Conservation (phyloP, 1,140 invertebrate species). For the Streblospio benedicti region DNA sequence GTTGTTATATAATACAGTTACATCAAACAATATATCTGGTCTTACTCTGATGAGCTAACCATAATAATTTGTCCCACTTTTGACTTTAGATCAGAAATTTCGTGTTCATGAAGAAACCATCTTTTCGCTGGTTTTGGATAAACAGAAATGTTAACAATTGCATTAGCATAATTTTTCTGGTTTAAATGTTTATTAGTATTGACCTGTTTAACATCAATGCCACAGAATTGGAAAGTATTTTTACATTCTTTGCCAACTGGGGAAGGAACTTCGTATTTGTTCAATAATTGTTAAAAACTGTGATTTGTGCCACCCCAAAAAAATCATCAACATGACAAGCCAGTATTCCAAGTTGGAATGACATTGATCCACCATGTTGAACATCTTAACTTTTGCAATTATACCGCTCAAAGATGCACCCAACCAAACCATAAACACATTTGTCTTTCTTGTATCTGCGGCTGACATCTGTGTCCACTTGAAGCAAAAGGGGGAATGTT, state of each 20-base stretch:
- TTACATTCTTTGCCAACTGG: slow-evolving; percentile 12
- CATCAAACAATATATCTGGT: slow-evolving; percentile 20
- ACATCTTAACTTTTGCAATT: slow-evolving; percentile 8
- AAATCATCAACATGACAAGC: slow-evolving; percentile 23
- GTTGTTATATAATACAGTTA: slow-evolving; percentile 7
- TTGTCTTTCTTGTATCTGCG: no score
- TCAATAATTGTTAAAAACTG: slow-evolving; percentile 13
- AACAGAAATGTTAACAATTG: background rate
- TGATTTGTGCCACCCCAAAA: slow-evolving; percentile 12
- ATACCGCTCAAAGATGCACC: slow-evolving; percentile 13
- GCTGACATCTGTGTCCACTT: no score
- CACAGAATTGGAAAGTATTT: slow-evolving; percentile 11
- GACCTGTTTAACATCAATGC: slow-evolving; percentile 14
- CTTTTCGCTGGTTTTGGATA: no score
- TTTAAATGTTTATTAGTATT: slow-evolving; percentile 10
- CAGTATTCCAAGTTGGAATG: slow-evolving; percentile 10
- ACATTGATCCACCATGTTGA: slow-evolving; percentile 3
- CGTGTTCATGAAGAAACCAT: no score
- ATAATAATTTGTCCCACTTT: slow-evolving; percentile 20
- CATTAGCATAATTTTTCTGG: background rate
- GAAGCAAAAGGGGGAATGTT: no score
- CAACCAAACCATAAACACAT: slow-evolving; percentile 16
- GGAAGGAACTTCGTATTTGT: slow-evolving; percentile 9
- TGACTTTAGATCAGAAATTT: slow-evolving; percentile 3
- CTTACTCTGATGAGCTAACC: slow-evolving; percentile 18